Base-by-base conservation (phyloP, 1,140 invertebrate species). In the Macrosteles quadrilineatus region DNA sequence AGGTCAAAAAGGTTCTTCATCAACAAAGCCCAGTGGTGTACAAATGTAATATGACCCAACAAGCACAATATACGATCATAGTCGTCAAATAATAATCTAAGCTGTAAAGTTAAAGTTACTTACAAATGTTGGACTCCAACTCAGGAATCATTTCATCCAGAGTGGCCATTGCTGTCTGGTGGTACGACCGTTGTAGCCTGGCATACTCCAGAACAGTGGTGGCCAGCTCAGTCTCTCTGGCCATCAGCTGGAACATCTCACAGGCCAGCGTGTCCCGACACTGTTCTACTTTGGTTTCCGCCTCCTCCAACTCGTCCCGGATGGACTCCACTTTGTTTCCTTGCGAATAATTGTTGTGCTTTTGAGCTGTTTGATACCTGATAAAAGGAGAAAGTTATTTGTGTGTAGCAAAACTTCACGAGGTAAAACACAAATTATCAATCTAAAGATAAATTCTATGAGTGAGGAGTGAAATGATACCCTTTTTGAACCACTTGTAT, bases 201-300 rank as follows among this genome's bases (percentile, higher is more conserved):
- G 96, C 85, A 78, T 95, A 91, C 77, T 95, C 89, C 71, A 94
- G 85, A 74, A 95, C 86, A 53, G 90, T 89, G 73, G 89, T 86
- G 6, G 92, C 88, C 67, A 96, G 85, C 73, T 96, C 92, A 29
- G 92, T 88, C 82, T 98, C 95, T 79, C 90, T 88, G 21, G 93
- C 88, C 72, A 97, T 88, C 25, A 98, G 84, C 67, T 90, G 88
- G 76, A 95, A 96, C 92, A 98, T 95, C 81, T 97, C 95, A 32
- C 90, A 90, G 2, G 95, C 94, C 67, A 96, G 84, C 14, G 86
- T 84, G 83, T 98, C 95, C 55, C 91, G 86, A 70, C 90, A 91
- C 74, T 95, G 91, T 78, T 97, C 94, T 40, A 97, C 90, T 83
- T 92, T 95, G 25, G 85, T 82, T 73, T 91, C 90, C 1, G 93